Evolutionary conservation across 92 coral and sea anemone genomes (phyloP), one percentile per base, ranked within the genome.

Genomic region (Scolanthus callimorphus): DNA sequence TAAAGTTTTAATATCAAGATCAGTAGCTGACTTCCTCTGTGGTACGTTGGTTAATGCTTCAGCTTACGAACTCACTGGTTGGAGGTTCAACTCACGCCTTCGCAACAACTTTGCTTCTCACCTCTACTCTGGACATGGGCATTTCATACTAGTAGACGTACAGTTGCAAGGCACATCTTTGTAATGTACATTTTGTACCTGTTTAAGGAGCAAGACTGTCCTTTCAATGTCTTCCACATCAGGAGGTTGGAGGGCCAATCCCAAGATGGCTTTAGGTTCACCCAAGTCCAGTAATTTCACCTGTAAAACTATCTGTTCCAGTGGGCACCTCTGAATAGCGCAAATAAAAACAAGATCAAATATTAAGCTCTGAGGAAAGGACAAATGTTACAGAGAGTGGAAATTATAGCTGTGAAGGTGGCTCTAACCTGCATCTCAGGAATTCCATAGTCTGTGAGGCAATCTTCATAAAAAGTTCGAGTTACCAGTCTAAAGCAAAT

Each of bases 231-330:
- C 96, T 13, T 85, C 91, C 27, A 76, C 73, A 60, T 90, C 96
- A 0, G 98, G 98, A 23, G 98, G 98, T 48, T 92, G 96, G 23
- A 92, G 73, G 3, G 98, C 98, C 27, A 92, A 84, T 38, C 89
- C 82, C 30, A 92, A 50, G 27, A 92, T 85, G n/a, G 86, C 90
- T 69, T 86, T 88, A 1, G 98, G 96, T 46, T 81, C 90, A 17
- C 98, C 97, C 29, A 91, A 53, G 67, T 91, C 97, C 44, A 91
- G 71, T 20, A 91, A 65, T 59, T 91, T 91, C 31, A 91, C 97
- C 51, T 86, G 71, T 11, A 91, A 86, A 1, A 91, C 85, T 27
- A 88, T 52, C 55, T 87, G 96, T 41, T 83, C 96, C 56, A 91
- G 70, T 4, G 97, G 97, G 57, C 91, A 88, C 17, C 97, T 75